A percentile compares a stretch with the other conserved stretches of the same genome.
These are phyloP conservation scores for Leucopsar rothschildi DNA, from an alignment of 2,113 vertebrate species.

Conservation along the genomic window DNA sequence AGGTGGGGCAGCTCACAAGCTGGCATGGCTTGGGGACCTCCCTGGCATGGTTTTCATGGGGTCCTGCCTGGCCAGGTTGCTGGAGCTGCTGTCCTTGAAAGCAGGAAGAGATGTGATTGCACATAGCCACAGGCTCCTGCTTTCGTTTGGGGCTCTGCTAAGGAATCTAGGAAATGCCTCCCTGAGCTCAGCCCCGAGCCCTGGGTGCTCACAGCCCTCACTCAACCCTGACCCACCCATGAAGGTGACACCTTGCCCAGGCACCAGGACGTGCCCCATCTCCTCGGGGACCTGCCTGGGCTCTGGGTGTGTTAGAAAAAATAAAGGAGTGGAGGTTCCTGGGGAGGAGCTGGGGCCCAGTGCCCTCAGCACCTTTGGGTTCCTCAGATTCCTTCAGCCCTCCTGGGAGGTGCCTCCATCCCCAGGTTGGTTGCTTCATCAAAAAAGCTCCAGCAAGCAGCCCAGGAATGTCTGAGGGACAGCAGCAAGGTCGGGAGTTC, in stretches of 20 bases:
- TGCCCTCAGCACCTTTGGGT: not conserved
- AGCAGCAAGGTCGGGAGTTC: not conserved
- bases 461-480: slow-evolving; percentile 20
- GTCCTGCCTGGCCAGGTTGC: not conserved
- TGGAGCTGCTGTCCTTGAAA: not conserved
- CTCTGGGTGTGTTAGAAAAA: not conserved
- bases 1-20: accelerated
- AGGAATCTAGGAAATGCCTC: not conserved
- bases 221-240: not conserved
- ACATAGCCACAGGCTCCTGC: not conserved
- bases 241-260: not conserved
- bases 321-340: not conserved
- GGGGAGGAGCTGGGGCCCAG: not conserved
- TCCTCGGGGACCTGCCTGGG: not conserved
- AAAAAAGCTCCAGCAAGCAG: not conserved
- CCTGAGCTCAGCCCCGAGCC: not conserved
- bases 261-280: not conserved
- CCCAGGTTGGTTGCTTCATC: not conserved
- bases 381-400: not conserved
- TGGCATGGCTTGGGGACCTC: not conserved
- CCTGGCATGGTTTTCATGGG: not conserved
- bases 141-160: not conserved
- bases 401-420: not conserved
- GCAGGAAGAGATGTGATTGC: not conserved
- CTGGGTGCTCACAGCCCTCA: not conserved